Base-by-base conservation (phyloP, 2,888 invertebrate genomes). In the Tetanocera ferruginea region DNA sequence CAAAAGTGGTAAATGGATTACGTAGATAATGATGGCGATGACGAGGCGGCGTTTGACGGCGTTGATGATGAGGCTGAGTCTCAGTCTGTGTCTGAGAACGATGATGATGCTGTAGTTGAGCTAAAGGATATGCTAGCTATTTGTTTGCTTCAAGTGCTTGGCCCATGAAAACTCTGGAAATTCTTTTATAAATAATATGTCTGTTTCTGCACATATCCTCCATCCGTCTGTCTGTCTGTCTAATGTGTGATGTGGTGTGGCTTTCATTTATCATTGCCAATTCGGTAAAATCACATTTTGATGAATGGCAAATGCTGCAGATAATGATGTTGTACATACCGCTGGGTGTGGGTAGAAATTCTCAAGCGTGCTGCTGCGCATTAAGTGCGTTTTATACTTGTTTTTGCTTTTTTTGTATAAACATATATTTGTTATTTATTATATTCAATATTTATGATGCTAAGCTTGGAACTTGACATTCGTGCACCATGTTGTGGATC, bases 1-100 rank as follows among this genome's bases (percentile, higher is more conserved):
- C 79, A 78, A 80, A 79, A 81, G 78, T 80, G 80, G 79, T 79
- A 81, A 82, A 82, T 82, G 80, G 71, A 72, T 72, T 72, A 62
- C 51, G 37, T 52, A 51, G 76, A 76, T 72, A 64, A 66, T 72
- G 71, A 66, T 11, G 60, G 55, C 55, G 60, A 52, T 69, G 76
- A 67, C 57, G 70, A 57, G 57, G 57, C 34, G 28, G 43, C n/a
- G 55, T 34, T 25, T 23, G 17, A 23, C 25, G 23, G 43, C 43
- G 4, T 14, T 9, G 72, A 72, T 25, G 6, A 28, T 14, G 9
- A 19, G 6, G 66, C 5, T 75, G 66, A 52, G 3, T 31, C n/a
- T 25, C 66, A 72, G 49, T 2, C 5, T 31, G 55, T 31, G 19
- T 28, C 34, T 28, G 25, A 34, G 19, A 37, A 51, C 43, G 76